Base-by-base conservation (phyloP, 2,113 vertebrate species). In the Ifrita kowaldi region DNA sequence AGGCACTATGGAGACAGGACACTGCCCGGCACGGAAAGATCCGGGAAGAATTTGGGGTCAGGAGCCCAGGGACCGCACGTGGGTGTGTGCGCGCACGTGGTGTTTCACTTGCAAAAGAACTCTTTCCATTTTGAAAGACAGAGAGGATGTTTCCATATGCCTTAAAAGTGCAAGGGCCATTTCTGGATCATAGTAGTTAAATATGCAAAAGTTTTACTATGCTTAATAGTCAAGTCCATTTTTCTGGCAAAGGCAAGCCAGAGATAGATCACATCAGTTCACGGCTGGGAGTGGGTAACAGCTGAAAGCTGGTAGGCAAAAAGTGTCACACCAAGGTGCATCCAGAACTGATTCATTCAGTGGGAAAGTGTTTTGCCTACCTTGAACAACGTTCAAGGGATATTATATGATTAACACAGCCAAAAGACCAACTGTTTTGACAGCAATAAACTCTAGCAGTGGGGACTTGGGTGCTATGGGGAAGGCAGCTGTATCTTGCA, bases 141-240 rank as follows among this genome's bases (percentile, higher is more conserved):
- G 87, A 95, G 88, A 95, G 84, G 95, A 96, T 87, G 53, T 95
- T 97, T 95, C 96, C 94, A 76, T 84, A 94, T 87, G 94, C 94
- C 96, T 95, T 74, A 84, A 97, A 97, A 97, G 97, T 97, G 96
- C 97, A 97, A 97, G 92, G 95, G 95, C 55, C 87, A 68, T 96
- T 95, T 97, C 92, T 96, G 90, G 90, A 91, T 97, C 90, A 79
- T 95, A 96, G 95, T 96, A 97, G 93, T 97, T 93, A 95, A 95
- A 93, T 90, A 96, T 4, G 22, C 47, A 69, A 6, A 97, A 89
- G 83, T 93, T 96, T 84, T 90, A 89, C 68, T 93, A 81, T 1
- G 30, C 57, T 96, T 88, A 86, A 93, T 71, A 84, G 93, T 94
- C 96, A 89, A 95, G 90, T 97, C 94, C 84, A 49, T 97, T 94